These are phyloP conservation scores for Philaethria dido DNA, from an alignment of 2,888 invertebrate genomes.

Conservation along the genomic window DNA sequence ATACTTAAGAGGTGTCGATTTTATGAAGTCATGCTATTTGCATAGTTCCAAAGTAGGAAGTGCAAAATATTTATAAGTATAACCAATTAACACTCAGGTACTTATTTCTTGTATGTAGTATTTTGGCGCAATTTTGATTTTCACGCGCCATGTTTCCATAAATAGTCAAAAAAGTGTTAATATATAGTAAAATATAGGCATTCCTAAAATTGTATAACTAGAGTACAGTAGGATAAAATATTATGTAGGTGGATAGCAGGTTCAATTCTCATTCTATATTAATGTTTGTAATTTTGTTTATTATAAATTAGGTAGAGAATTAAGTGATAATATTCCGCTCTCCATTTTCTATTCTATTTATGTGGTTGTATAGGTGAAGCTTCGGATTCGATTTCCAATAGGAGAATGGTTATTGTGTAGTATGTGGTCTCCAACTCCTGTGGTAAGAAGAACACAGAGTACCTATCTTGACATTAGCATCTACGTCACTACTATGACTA, in stretches of 20 bases:
- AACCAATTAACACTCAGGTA: neutral
- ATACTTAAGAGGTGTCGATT: neutral
- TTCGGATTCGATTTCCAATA: no score
- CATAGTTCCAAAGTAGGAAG: neutral
- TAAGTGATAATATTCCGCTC: no score
- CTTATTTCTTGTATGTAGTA: neutral
- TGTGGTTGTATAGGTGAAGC: no score
- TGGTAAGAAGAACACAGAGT: no score
- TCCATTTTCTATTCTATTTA: no score
- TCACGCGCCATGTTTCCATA: neutral
- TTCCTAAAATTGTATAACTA: neutral
- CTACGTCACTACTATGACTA: no score
- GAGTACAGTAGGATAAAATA: neutral
- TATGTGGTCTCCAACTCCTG: no score
- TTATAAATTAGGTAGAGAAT: no score
- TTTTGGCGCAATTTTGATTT: neutral
- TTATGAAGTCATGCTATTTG: slow-evolving; percentile 9
- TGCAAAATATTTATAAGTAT: neutral
- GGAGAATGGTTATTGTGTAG: no score
- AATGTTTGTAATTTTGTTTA: no score
- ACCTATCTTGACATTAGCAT: no score
- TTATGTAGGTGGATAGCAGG: neutral
- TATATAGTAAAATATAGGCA: neutral
- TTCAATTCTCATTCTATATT: no score
- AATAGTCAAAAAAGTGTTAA: neutral